Evolutionary conservation across 2,797 vertebrate genomes (phyloP).

Genomic region (Lagocephalus sceleratus): DNA sequence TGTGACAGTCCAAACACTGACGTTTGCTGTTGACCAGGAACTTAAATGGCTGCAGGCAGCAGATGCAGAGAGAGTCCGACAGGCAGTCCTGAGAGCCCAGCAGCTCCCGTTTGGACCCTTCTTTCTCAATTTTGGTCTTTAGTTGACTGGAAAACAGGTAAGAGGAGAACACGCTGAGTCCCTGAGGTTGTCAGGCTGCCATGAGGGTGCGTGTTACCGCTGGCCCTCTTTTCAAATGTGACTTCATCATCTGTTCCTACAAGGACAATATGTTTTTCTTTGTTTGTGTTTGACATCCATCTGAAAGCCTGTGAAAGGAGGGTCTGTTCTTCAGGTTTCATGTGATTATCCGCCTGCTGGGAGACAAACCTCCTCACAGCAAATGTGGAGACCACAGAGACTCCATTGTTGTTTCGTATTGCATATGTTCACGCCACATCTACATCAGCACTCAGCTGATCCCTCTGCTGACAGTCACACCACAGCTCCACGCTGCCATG

Average conservation of each 20-base stretch:
- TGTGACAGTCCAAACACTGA: constrained; percentile 83
- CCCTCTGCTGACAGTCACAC: too few species aligned
- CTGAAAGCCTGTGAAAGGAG: constrained; percentile 1
- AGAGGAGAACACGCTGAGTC: not conserved
- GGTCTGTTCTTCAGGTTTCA: constrained; percentile 1
- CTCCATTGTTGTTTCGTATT: not conserved
- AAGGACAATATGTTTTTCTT: not conserved
- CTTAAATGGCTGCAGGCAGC: constrained; percentile 90
- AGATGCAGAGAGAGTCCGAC: constrained; percentile 83
- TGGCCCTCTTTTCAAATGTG: too few species aligned
- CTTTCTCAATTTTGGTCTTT: constrained; percentile 83
- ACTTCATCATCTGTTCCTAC: not conserved
- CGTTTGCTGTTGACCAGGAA: constrained; percentile 84
- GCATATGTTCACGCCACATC: not conserved
- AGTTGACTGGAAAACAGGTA: constrained; percentile 69
- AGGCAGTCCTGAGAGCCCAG: constrained; percentile 75
- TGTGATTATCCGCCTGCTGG: constrained; percentile 1
- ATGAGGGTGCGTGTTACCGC: too few species aligned
- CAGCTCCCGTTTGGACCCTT: constrained; percentile 83
- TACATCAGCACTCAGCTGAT: not conserved
- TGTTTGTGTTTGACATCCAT: not conserved
- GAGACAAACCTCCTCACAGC: not conserved
- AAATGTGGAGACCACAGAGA: not conserved
- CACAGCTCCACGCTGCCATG: too few species aligned
- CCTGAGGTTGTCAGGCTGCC: not conserved